These are phyloP conservation scores for Limanda limanda DNA, from an alignment of 2,113 vertebrate species.

Conservation along the genomic window DNA sequence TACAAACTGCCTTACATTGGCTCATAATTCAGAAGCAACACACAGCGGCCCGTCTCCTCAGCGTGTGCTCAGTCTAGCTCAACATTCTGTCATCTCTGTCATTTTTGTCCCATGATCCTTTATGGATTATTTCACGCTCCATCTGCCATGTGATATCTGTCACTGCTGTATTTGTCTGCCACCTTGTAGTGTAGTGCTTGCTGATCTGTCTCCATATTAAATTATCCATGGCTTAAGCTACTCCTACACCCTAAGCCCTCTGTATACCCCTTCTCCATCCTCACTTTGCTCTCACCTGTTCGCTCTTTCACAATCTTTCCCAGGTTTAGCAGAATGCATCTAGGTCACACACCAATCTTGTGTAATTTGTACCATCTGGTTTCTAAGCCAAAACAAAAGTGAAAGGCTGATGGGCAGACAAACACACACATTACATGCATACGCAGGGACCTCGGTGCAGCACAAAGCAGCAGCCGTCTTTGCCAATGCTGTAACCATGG, in stretches of 20 bases:
- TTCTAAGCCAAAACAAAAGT: conserved; percentile 47
- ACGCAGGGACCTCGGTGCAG: conserved; percentile 2
- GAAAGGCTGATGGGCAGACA: conserved; percentile 38
- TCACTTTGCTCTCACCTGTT: conserved; percentile 23
- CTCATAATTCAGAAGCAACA: conserved; percentile 35
- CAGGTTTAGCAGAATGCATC: conserved; percentile 59
- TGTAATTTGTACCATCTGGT: conserved; percentile 64
- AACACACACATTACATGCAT: conserved; percentile 32
- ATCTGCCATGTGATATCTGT: conserved; percentile 35
- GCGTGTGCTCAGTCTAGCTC: conserved; percentile 19
- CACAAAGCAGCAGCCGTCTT: conserved; percentile 33
- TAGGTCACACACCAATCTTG: conserved; percentile 69
- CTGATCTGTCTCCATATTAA: conserved; percentile 61
- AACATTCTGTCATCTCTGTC: conserved; percentile 35
- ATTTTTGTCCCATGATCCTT: conserved; percentile 30
- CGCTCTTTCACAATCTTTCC: conserved; percentile 42
- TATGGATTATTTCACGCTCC: conserved; percentile 37
- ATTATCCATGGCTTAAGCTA: conserved; percentile 49
- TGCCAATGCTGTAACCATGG: conserved; percentile 59
- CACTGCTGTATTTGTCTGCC: conserved; percentile 37
- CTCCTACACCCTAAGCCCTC: conserved; percentile 28
- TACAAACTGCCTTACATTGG: conserved; percentile 65
- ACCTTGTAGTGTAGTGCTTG: conserved; percentile 35
- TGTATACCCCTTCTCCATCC: conserved; percentile 7
- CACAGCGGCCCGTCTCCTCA: conserved; percentile 13